Base-by-base conservation (phyloP, 2,113 vertebrate species). In the Miniopterus natalensis region DNA sequence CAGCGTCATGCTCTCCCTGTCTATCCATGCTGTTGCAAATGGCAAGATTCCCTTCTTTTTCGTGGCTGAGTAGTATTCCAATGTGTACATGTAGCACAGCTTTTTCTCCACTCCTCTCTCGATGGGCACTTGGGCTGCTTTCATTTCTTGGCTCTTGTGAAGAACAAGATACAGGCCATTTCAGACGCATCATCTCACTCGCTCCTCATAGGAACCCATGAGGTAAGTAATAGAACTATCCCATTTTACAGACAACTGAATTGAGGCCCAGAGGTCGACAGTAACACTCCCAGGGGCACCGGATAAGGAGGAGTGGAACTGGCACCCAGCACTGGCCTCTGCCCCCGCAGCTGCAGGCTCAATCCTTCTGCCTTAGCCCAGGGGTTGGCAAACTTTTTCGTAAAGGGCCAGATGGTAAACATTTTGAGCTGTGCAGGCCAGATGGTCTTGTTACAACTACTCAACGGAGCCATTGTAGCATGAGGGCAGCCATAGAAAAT, bases 401-500 rank as follows among this genome's bases (percentile, higher is more conserved):
- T 6, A 29, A 57, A 77, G 29, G 18, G 9, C 25, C 7, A 31
- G 27, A 59, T 11, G 65, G 45, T 25, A 79, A 77, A 20, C 57
- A n/a, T 36, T 91, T 77, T 57, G 53, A 45, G 23, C 36, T 7
- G 1, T 51, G 55, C 25, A 36, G 63, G 20, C 13, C 47, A 10
- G 9, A 45, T 1, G 17, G 17, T 23, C 59, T 47, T 65, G 45
- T 27, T 17, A 4, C 31, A 11, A 51, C 8, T 6, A 10, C 74
- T 71, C 5, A 1, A 17, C 14, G 53, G 27, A 40, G 12, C 2
- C n/a, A 0, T 10, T 27, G 10, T 0, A 14, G 15, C 1, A 0
- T 1, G 5, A 51, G 53, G 51, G 6, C 36, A 45, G 45, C 40
- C 45, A 47, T 1, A 29, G 0, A 0, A 31, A 51, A 12, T 12